A percentile compares a stretch with the other conserved stretches of the same genome.
phyloP scores from a whole-genome alignment of 2,113 vertebrate genomes.

The Hemichromis elongatus region DNA sequence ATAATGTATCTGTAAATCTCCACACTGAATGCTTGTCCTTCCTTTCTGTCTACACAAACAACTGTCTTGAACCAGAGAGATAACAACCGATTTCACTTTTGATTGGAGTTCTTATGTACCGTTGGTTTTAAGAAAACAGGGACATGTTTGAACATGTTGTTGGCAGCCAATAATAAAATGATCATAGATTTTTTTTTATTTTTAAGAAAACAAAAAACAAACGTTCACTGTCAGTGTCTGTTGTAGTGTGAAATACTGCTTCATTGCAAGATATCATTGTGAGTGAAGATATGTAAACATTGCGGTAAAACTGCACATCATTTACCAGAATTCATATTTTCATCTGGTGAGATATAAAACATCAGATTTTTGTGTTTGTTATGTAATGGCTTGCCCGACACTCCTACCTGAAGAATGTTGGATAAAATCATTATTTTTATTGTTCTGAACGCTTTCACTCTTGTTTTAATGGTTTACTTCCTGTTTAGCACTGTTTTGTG shows the following conservation, averaged over 20 bases:
- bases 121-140: neutral
- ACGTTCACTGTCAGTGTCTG: neutral
- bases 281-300: neutral
- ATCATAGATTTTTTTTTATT: neutral
- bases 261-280: neutral
- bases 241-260: neutral
- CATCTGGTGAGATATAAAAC: neutral
- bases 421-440: neutral
- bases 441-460: neutral
- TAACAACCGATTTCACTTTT: neutral
- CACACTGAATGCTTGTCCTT: neutral
- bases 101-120: neutral
- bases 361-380: neutral
- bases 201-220: neutral
- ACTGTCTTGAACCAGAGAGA: neutral
- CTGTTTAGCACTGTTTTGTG: neutral
- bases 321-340: neutral
- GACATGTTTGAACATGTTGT: neutral
- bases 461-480: neutral
- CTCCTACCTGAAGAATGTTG: neutral
- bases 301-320: neutral
- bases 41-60: conserved; percentile 8
- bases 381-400: neutral
- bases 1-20: conserved; percentile 10
- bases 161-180: neutral